Conservation (phyloP, 2,888 invertebrate species). For the Sesia apiformis region DNA sequence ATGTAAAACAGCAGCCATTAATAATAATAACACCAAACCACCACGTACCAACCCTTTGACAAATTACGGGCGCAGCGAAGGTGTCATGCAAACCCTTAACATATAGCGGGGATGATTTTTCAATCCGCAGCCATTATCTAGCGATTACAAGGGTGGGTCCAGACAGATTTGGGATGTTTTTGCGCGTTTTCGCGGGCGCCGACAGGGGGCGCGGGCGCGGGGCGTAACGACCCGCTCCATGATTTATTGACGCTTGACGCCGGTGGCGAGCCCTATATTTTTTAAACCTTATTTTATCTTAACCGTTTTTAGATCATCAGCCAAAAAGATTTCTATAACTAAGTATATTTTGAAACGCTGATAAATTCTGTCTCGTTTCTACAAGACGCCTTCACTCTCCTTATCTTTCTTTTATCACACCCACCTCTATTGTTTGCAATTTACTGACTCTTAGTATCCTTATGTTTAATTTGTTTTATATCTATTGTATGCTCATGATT, state of each 20-base stretch:
- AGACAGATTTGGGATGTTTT: constrained; percentile 59
- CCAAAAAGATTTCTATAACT: neutral
- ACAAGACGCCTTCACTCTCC: too few relatives aligned
- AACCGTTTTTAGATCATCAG: constrained; percentile 43
- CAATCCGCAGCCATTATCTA: constrained; percentile 66
- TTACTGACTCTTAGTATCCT: too few relatives aligned
- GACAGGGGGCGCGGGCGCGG: constrained; percentile 22
- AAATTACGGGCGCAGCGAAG: neutral
- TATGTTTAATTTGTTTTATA: too few relatives aligned
- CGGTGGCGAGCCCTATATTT: constrained; percentile 43
- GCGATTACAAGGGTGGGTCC: constrained; percentile 68
- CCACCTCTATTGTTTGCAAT: too few relatives aligned
- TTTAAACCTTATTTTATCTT: constrained; percentile 44
- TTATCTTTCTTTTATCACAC: too few relatives aligned
- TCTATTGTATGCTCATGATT: too few relatives aligned
- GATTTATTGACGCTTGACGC: constrained; percentile 51
- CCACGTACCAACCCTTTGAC: neutral
- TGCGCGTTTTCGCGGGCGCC: constrained; percentile 23
- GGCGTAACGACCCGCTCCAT: constrained; percentile 32
- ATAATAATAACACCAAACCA: neutral
- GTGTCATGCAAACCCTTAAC: constrained; percentile 26
- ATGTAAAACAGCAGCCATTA: neutral
- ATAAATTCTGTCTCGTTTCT: too few relatives aligned
- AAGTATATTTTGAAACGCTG: too few relatives aligned
- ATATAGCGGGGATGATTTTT: constrained; percentile 62